A percentile compares a stretch with the other conserved stretches of the same genome.
Conservation (phyloP, 2,113 vertebrate genomes). For the Python bivittatus region DNA sequence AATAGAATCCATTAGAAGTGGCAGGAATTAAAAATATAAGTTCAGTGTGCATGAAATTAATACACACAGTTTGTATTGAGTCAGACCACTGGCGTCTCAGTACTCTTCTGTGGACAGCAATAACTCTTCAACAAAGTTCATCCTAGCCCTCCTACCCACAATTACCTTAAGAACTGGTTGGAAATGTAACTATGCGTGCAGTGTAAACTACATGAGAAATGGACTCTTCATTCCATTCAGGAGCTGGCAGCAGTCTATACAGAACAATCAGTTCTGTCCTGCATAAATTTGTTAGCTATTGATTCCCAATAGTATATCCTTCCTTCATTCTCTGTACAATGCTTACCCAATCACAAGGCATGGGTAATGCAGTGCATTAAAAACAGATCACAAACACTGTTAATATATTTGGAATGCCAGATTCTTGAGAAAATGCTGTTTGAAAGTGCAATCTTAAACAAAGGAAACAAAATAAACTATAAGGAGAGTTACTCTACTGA, state of each 20-base stretch:
- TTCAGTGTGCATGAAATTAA: not conserved
- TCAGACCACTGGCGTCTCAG: not conserved
- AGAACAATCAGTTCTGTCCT: not conserved
- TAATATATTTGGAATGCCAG: constrained; percentile 4
- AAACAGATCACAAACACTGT: not conserved
- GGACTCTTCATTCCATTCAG: not conserved
- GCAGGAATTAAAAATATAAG: not conserved
- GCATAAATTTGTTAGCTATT: not conserved
- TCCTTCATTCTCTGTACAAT: not conserved
- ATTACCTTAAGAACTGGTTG: not conserved
- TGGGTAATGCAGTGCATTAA: not conserved
- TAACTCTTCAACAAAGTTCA: not conserved
- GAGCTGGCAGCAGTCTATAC: not conserved
- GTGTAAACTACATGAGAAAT: not conserved
- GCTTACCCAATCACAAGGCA: not conserved
- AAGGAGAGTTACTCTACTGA: not conserved
- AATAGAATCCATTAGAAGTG: not conserved
- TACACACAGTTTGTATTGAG: not conserved
- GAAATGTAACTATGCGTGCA: not conserved
- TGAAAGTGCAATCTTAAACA: constrained; percentile 9
- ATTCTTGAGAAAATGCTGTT: not conserved
- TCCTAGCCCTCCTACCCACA: not conserved
- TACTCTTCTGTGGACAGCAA: not conserved
- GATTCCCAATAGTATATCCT: not conserved
- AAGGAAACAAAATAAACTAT: constrained; percentile 13